Evolutionary conservation across 2,888 invertebrate genomes (phyloP).

Genomic region (Pristionchus mayeri): DNA sequence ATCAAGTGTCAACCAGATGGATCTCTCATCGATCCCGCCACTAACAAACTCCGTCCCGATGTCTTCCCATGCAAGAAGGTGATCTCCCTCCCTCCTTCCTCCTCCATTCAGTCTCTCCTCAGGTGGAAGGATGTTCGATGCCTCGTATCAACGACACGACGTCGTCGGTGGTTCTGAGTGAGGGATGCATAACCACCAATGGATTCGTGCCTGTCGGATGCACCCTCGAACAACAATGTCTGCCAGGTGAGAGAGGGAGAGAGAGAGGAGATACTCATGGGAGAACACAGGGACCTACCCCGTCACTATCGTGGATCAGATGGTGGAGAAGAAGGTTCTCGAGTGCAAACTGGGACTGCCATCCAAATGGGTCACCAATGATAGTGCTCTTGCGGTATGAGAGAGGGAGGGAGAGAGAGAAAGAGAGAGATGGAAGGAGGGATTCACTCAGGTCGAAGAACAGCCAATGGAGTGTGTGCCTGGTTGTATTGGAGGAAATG

Average conservation of each 20-base stretch:
- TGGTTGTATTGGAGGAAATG: neutral
- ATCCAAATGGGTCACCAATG: constrained; percentile 30
- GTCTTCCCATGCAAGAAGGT: constrained; percentile 38
- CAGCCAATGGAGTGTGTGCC: neutral
- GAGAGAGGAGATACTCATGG: neutral
- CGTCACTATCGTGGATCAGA: neutral
- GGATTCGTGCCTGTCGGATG: constrained; percentile 26
- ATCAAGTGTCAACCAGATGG: constrained; percentile 26
- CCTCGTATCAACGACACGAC: neutral
- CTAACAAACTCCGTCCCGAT: neutral
- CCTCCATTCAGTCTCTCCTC: no score
- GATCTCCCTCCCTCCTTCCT: no score
- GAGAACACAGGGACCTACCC: neutral
- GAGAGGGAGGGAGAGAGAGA: no score
- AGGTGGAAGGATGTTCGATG: constrained; percentile 35
- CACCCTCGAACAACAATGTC: neutral
- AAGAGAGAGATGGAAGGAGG: neutral
- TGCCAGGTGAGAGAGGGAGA: neutral
- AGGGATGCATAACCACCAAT: neutral
- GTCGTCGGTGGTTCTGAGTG: neutral
- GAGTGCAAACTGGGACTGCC: constrained; percentile 37
- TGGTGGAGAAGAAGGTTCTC: neutral
- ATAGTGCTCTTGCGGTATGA: neutral
- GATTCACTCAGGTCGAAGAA: neutral
- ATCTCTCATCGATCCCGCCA: constrained; percentile 15